Conservation (phyloP, 2,113 vertebrate genomes). For the Cariama cristata region DNA sequence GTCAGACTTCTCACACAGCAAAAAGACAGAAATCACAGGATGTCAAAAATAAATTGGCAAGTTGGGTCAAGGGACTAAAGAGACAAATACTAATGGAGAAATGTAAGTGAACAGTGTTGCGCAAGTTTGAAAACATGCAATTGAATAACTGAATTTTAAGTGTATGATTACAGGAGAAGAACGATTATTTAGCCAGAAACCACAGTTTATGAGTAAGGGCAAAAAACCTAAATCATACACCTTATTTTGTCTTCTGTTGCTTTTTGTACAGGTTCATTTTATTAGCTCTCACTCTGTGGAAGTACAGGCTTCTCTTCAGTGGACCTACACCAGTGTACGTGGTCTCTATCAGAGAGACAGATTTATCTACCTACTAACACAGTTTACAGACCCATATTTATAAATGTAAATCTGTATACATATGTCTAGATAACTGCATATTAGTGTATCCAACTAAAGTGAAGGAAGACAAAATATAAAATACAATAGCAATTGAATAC, state of each 20-base stretch:
- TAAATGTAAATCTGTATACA: background rate
- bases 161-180: background rate
- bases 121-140: background rate
- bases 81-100: background rate
- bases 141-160: background rate
- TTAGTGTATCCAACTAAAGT: background rate
- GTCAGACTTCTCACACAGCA: background rate
- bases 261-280: background rate
- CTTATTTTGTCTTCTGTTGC: background rate
- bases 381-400: background rate
- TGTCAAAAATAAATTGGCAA: background rate
- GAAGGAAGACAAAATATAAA: background rate
- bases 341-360: background rate
- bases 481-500: background rate
- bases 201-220: background rate
- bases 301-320: background rate
- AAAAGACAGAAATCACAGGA: background rate
- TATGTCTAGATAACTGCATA: background rate
- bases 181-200: background rate
- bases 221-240: background rate
- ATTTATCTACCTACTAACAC: background rate
- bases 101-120: background rate
- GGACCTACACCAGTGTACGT: accelerated
- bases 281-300: background rate
- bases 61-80: background rate